Percentiles rank a stretch among this genome's conserved stretches.
Conservation (phyloP, 2,113 vertebrate genomes). For the Ploceus nigricollis region DNA sequence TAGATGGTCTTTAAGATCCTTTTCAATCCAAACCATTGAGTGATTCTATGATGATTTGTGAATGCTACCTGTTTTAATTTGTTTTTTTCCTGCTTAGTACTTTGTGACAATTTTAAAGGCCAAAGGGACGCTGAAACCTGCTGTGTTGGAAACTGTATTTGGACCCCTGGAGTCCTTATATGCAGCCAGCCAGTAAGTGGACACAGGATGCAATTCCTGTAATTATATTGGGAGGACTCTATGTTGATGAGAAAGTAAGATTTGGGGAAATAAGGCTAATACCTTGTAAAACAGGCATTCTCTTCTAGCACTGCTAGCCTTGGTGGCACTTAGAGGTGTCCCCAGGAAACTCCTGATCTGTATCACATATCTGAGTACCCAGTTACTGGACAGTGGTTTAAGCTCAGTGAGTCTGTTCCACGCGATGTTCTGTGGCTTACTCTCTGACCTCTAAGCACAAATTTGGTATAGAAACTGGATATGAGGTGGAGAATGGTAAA, state of each 20-base stretch:
- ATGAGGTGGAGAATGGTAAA: not conserved
- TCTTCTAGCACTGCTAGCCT: not conserved
- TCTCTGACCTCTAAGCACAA: not conserved
- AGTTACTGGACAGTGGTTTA: not conserved
- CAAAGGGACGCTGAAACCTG: conserved; percentile 85
- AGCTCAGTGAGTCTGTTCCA: not conserved
- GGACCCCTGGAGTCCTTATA: conserved; percentile 87
- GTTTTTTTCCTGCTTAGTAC: conserved; percentile 73
- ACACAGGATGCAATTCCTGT: not conserved
- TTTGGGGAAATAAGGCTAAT: not conserved
- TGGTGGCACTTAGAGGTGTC: not conserved
- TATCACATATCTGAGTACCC: not conserved
- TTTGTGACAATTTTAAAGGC: conserved; percentile 86
- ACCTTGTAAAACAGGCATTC: not conserved
- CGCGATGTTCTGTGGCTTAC: not conserved
- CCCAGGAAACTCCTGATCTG: not conserved
- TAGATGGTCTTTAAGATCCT: not conserved
- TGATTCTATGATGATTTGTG: not conserved
- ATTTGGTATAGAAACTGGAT: not conserved
- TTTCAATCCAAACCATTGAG: not conserved
- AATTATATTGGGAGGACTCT: not conserved
- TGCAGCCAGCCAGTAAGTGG: conserved; percentile 88
- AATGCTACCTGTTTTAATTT: not conserved
- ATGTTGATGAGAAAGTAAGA: not conserved
- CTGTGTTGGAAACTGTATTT: conserved; percentile 84